Base-by-base conservation (phyloP, 1,140 invertebrate genomes). In the Diachasmimorpha longicaudata region DNA sequence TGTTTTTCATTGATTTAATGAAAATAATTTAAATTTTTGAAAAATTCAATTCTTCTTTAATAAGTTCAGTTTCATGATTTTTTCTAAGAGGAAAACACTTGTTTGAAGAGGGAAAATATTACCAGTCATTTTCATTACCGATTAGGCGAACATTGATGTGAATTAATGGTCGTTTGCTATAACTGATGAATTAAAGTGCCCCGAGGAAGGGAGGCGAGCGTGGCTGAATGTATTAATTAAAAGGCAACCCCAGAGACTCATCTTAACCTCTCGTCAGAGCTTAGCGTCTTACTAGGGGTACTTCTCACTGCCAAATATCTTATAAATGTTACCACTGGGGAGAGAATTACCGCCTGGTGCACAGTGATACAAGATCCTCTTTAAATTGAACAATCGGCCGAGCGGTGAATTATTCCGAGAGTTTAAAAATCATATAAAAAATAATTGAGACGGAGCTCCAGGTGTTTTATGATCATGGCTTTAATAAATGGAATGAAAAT, bases 91-190 rank as follows among this genome's bases (percentile, higher is more conserved):
- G 6, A 55, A 55, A 42, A 42, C 39, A 42, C 39, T 42, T 42
- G 39, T 42, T 42, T 13, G 9, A 42, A 42, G 39, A 13, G 39
- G 39, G 11, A 42, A 6, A 10, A 42, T 69, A 36, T 42, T 66
- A 31, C 74, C 67, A 75, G 73, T 75, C 73, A 75, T 69, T 10
- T 0, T 74, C 63, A 66, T 31, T 46, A 11, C 19, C 23, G 16
- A 71, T 77, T 88, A 87, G 83, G 72, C 87, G 88, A 86, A 88
- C 87, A 81, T 89, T 89, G 87, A 89, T 87, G 87, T 88, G 86
- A 89, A 89, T 89, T 88, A 88, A 89, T 89, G 87, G 85, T 78
- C 79, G 84, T 81, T 76, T 70, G 72, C 78, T 42, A 58, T 74
- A 58, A 81, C 58, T 66, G 55, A 70, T 72, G 77, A 72, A 58